These are phyloP conservation scores for Trichacis sp. DNA, from an alignment of 2,888 invertebrate species.

Conservation along the genomic window DNA sequence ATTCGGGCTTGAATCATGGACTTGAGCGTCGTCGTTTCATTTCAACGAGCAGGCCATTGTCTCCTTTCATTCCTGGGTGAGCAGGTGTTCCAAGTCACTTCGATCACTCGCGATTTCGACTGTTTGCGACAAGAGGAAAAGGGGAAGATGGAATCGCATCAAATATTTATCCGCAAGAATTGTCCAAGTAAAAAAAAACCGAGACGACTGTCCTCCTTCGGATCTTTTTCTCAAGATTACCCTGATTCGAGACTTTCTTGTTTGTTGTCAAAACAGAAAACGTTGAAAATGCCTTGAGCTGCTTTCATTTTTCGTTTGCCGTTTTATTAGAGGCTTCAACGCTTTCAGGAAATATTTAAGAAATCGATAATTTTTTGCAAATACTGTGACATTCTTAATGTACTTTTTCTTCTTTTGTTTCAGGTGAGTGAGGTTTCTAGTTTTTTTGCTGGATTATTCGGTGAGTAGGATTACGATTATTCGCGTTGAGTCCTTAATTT, in stretches of 20 bases:
- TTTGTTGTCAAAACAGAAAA: slow-evolving; percentile 12
- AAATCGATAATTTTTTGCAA: too few species aligned
- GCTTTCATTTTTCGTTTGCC: background rate
- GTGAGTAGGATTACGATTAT: background rate
- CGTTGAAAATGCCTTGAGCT: background rate
- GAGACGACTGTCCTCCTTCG: slow-evolving; percentile 11
- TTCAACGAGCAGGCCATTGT: slow-evolving; percentile 9
- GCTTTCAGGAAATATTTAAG: background rate
- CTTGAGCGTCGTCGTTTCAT: slow-evolving; percentile 4
- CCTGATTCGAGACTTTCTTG: slow-evolving; percentile 10
- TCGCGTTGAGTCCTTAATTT: background rate
- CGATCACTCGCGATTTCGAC: slow-evolving; percentile 36
- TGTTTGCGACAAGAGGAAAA: slow-evolving; percentile 25
- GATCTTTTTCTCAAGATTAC: slow-evolving; percentile 15
- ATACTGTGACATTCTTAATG: too few species aligned
- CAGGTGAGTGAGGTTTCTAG: slow-evolving; percentile 10
- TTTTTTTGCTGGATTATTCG: background rate
- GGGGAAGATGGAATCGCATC: slow-evolving; percentile 54
- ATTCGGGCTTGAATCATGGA: background rate
- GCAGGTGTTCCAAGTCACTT: slow-evolving; percentile 38
- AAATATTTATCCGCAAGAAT: slow-evolving; percentile 54
- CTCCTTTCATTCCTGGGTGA: slow-evolving; percentile 16
- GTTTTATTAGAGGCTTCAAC: background rate
- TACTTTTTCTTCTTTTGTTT: slow-evolving; percentile 6
- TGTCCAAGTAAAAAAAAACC: too few species aligned